Evolutionary conservation across 2,113 vertebrate species (phyloP).

Genomic region (Actenoides hombroni): DNA sequence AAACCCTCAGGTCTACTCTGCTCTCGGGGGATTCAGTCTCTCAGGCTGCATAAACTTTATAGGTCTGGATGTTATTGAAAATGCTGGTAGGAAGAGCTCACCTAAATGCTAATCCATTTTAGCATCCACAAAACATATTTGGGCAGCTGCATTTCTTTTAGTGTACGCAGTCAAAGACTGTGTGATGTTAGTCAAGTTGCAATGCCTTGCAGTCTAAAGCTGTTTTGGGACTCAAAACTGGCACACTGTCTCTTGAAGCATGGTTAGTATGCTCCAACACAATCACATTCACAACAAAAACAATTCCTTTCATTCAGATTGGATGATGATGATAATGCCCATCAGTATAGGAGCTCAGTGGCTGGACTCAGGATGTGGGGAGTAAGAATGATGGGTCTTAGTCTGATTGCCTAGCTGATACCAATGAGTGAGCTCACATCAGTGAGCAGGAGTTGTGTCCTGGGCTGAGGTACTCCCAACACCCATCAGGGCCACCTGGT

Average conservation of each 20-base stretch:
- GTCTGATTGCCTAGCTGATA: not conserved
- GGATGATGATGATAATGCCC: no score
- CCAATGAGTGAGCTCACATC: fast-evolving
- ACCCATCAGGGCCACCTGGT: not conserved
- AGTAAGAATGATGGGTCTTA: not conserved
- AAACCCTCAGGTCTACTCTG: not conserved
- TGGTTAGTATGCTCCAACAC: not conserved
- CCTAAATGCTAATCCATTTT: not conserved
- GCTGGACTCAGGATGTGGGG: no score
- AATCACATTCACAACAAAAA: not conserved
- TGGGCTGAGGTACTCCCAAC: not conserved
- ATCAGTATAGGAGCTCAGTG: not conserved
- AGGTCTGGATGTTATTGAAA: not conserved
- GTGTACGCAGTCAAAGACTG: not conserved
- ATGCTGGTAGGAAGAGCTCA: not conserved
- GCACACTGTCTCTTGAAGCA: not conserved
- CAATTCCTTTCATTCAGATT: not conserved
- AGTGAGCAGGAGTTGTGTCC: not conserved
- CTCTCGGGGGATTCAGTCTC: not conserved
- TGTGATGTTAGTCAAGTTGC: not conserved
- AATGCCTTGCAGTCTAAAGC: not conserved
- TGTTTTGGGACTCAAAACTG: not conserved
- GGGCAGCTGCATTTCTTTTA: not conserved
- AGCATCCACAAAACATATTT: not conserved
- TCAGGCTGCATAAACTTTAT: not conserved